Evolutionary conservation across 2,797 vertebrate species (phyloP), one percentile per base, ranked within the genome.

Genomic region (Alauda arvensis): DNA sequence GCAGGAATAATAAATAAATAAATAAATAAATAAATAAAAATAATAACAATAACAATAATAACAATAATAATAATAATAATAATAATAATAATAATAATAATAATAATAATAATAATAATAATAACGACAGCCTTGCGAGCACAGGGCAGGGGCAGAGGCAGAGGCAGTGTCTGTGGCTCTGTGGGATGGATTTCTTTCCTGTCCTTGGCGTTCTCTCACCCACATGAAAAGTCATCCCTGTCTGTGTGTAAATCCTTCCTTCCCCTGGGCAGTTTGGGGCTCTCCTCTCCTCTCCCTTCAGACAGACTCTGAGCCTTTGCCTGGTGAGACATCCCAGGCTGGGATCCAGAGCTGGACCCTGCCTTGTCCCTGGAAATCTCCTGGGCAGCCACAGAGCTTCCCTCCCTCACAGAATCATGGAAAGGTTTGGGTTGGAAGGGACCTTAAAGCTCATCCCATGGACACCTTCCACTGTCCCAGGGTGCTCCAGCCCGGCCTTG

Each of bases 401-500:
- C 23, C 63, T 61, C 43, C 13, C 56, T 62, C 18, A 0, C 3
- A 4, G 16, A 18, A 1, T 7, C 31, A 3, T 5, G 51, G 26
- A 10, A 8, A 26, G 43, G 10, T 3, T 31, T 49, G 82, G n/a
- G 7, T 12, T 21, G 83, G 72, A 0, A n/a, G 10, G 23, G 39
- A 25, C n/a, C 24, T 18, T 20, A 13, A 29, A 40, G 8, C 45
- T 29, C 59, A 31, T 21, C 33, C 43, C 43, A 5, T 3, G 16
- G 49, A 39, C 74, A 26, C 12, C 17, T 56, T 0, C 26, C 51
- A 12, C 15, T 0, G 0, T 0, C 11, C 51, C 37, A 51, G 23
- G 13, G 0, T 42, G 23, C 21, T 45, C 23, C 65, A 75, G 0
- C 40, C 46, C 18, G 28, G 17, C 40, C 56, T 16, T 13, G 63